These are phyloP conservation scores for Isotomurus palustris DNA, from an alignment of 2,888 invertebrate genomes.

Conservation along the genomic window DNA sequence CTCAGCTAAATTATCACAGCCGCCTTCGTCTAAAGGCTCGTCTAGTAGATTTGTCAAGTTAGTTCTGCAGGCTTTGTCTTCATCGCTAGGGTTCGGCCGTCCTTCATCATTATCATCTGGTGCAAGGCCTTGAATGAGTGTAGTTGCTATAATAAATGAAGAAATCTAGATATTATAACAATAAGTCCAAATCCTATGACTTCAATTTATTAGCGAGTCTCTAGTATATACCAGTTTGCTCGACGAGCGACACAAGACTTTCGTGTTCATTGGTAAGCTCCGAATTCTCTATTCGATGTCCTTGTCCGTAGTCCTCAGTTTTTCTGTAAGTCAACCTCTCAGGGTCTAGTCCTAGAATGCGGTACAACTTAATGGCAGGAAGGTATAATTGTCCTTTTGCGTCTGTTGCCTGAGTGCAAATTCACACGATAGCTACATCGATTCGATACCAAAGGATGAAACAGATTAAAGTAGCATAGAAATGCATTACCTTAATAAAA, in stretches of 20 bases:
- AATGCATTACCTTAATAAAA: conserved; percentile 56
- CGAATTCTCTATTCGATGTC: no score
- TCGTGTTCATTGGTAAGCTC: no score
- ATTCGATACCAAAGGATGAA: background rate
- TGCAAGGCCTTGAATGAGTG: background rate
- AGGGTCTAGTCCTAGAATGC: conserved; percentile 41
- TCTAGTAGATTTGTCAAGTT: background rate
- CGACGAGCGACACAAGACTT: no score
- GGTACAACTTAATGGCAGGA: conserved; percentile 52
- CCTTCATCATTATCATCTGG: background rate
- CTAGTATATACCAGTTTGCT: no score
- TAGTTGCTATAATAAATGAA: no score
- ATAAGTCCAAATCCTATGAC: no score
- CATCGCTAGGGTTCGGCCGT: no score
- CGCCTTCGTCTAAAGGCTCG: background rate
- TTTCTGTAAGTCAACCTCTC: conserved; percentile 27
- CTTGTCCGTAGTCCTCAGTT: no score
- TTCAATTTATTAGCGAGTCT: no score
- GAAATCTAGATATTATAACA: no score
- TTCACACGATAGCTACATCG: background rate
- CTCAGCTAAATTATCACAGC: background rate
- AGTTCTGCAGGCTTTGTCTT: background rate
- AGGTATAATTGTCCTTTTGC: conserved; percentile 51
- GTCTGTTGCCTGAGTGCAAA: conserved; percentile 48
- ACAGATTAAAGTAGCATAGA: background rate